These are phyloP conservation scores for Takifugu rubripes DNA, from an alignment of 2,797 vertebrate genomes.

Conservation along the genomic window DNA sequence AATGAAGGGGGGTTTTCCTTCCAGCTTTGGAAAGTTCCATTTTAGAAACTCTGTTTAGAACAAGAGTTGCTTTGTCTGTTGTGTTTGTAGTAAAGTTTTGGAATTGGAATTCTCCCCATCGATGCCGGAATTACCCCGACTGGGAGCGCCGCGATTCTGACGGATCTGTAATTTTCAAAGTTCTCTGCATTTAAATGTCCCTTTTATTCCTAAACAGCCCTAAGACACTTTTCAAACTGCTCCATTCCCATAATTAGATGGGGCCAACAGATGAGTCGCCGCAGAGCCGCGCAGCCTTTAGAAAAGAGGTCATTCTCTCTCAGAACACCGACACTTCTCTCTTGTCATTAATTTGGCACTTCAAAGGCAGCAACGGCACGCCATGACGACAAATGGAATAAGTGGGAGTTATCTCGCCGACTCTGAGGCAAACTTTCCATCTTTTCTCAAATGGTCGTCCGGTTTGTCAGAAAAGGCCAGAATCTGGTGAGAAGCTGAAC, in stretches of 20 bases:
- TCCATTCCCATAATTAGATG: slow-evolving; percentile 97
- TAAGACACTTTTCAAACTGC: slow-evolving; percentile 92
- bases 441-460: no score
- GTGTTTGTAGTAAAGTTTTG: slow-evolving; percentile 8
- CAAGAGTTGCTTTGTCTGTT: slow-evolving; percentile 35
- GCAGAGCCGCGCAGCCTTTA: slow-evolving; percentile 80
- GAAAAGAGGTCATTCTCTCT: slow-evolving; percentile 93
- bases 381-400: slow-evolving; percentile 85
- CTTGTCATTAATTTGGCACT: slow-evolving; percentile 97
- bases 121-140: slow-evolving; percentile 84
- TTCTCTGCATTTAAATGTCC: slow-evolving; percentile 93
- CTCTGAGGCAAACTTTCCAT: slow-evolving; percentile 85
- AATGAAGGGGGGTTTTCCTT: neutral
- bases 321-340: slow-evolving; percentile 93
- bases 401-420: slow-evolving; percentile 91
- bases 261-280: slow-evolving; percentile 85
- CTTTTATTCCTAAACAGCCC: slow-evolving; percentile 99
- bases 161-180: slow-evolving; percentile 96
- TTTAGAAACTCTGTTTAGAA: slow-evolving; percentile 4
- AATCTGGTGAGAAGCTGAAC: no score
- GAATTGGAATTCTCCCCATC: slow-evolving; percentile 22
- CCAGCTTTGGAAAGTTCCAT: no score
- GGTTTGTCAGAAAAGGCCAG: no score
- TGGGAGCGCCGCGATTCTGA: slow-evolving; percentile 79
- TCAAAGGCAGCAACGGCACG: slow-evolving; percentile 91